phyloP scores from a whole-genome alignment of 1,140 invertebrate species.

The Popillia japonica region DNA sequence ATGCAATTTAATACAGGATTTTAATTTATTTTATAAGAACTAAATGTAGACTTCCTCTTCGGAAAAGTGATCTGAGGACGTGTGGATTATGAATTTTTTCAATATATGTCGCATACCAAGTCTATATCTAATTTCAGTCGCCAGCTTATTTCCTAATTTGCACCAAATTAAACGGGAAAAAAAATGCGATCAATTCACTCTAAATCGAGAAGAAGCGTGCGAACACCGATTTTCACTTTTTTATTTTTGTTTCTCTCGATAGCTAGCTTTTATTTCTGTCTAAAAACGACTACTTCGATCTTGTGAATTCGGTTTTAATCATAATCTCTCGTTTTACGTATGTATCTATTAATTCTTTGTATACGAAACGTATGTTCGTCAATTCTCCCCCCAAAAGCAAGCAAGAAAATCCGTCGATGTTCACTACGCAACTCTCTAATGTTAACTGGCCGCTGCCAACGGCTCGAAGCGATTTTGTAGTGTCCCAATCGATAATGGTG shows the following conservation, averaged over 20 bases:
- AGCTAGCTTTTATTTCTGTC: background rate
- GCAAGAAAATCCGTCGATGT: background rate
- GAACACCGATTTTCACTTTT: slow-evolving; percentile 9
- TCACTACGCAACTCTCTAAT: background rate
- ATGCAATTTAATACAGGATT: slow-evolving; percentile 4
- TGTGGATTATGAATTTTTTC: slow-evolving; percentile 58
- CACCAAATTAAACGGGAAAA: background rate
- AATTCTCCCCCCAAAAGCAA: too few relatives aligned
- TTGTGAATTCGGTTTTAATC: background rate
- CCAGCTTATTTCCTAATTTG: slow-evolving; percentile 53
- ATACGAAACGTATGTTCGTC: too few relatives aligned
- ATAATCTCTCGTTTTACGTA: background rate
- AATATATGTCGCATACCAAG: slow-evolving; percentile 59
- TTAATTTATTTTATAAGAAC: background rate
- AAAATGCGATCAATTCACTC: background rate
- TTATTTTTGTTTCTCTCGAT: too few relatives aligned
- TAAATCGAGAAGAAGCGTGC: background rate
- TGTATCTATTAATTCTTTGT: background rate
- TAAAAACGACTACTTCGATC: background rate
- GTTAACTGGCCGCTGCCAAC: background rate
- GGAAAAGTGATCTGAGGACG: slow-evolving; percentile 59
- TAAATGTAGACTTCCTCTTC: slow-evolving; percentile 43
- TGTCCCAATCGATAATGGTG: background rate
- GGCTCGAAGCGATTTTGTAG: background rate
- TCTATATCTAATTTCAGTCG: slow-evolving; percentile 58